These are phyloP conservation scores for Atopsyche davidsoni DNA, from an alignment of 1,140 invertebrate genomes.

Conservation along the genomic window DNA sequence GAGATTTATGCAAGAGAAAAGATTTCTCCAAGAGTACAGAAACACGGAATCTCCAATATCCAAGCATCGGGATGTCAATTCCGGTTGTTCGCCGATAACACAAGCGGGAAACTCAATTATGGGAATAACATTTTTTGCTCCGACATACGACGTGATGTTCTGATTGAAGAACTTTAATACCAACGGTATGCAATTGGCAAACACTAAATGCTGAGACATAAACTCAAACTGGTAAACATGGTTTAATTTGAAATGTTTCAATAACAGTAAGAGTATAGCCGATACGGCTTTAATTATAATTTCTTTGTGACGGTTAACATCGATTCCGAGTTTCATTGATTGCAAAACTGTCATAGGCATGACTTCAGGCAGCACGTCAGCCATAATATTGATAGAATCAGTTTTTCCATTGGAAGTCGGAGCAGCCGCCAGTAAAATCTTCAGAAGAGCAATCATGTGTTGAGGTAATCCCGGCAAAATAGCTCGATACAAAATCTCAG, in stretches of 20 bases:
- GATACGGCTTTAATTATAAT: constrained; percentile 98
- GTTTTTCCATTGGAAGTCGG: constrained; percentile 97
- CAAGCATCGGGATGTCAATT: constrained; percentile 87
- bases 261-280: constrained; percentile 82
- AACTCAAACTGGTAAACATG: constrained; percentile 99
- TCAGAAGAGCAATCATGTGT: constrained; percentile 94
- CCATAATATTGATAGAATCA: constrained; percentile 97
- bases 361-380: constrained; percentile 93
- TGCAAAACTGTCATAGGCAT: constrained; percentile 97
- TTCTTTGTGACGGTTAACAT: constrained; percentile 98
- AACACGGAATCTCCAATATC: constrained; percentile 80
- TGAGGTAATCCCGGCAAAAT: constrained; percentile 91
- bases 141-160: constrained; percentile 93
- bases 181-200: constrained; percentile 98
- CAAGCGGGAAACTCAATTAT: constrained; percentile 94
- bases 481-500: constrained; percentile 85
- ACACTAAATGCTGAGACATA: constrained; percentile 97
- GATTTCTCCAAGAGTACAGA: constrained; percentile 93
- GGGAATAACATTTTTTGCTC: constrained; percentile 91
- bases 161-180: constrained; percentile 99
- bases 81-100: constrained; percentile 93
- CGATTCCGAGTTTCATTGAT: constrained; percentile 93
- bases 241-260: constrained; percentile 99
- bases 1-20: constrained; percentile 97
- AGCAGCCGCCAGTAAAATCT: constrained; percentile 94